Evolutionary conservation across 2,113 vertebrate species (phyloP).

Genomic region (Thryonomys swinderianus): DNA sequence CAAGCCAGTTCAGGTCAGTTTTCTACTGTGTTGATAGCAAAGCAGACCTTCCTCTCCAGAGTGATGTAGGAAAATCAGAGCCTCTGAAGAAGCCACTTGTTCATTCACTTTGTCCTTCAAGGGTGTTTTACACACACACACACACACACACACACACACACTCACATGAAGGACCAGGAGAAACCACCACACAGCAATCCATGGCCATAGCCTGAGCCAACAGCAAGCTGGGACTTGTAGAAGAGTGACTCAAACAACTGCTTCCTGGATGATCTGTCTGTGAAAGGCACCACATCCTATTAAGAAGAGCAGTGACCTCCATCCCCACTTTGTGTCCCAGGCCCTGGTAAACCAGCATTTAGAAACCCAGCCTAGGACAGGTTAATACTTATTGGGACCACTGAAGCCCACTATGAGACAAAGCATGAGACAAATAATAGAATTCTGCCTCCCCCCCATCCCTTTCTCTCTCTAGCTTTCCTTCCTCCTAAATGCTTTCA

Average conservation of each 20-base stretch:
- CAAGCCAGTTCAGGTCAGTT: not conserved
- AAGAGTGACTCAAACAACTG: not conserved
- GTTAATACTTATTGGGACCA: not conserved
- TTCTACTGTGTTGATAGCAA: not conserved
- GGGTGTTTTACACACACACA: not conserved
- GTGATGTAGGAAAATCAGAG: not conserved
- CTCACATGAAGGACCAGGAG: not conserved
- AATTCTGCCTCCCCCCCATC: not conserved
- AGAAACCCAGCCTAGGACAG: not conserved
- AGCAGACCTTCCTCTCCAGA: not conserved
- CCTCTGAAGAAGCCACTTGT: not conserved
- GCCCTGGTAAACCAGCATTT: not conserved
- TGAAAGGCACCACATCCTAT: constrained; percentile 17
- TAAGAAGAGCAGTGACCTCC: not conserved
- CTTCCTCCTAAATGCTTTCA: constrained; percentile 30
- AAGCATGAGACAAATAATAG: constrained; percentile 29
- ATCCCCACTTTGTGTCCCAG: not conserved
- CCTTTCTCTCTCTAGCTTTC: not conserved
- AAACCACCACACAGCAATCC: not conserved
- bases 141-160: not conserved
- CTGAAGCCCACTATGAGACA: not conserved
- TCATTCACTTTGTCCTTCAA: constrained; percentile 18
- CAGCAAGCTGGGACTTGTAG: not conserved
- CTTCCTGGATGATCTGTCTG: not conserved
- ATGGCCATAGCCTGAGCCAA: not conserved